Base-by-base conservation (phyloP, 2,797 vertebrate species). In the Calcarius lapponicus region DNA sequence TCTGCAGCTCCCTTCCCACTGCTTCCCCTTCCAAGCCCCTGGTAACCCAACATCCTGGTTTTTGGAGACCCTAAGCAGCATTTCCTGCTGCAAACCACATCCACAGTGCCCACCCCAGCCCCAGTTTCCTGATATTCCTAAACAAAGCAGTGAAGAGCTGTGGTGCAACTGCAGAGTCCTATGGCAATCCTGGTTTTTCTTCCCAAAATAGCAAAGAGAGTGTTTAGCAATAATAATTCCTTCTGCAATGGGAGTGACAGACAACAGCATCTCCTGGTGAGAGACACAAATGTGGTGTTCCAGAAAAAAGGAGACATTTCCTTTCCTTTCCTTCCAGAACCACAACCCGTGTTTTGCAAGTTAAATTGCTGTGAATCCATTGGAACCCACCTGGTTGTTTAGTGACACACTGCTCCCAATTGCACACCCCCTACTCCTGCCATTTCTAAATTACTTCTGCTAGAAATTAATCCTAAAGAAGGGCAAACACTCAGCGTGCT, bases 261-360 rank as follows among this genome's bases (percentile, higher is more conserved):
- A 89, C 84, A 95, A 50, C 45, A 83, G 53, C 75, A 43, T 53
- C 86, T 93, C 92, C 79, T 5, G 4, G 65, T 16, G 78, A 85
- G 88, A 31, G 43, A 70, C 7, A 10, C 2, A 4, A 84, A 78
- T 0, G 2, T 1, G 1, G 6, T 20, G 5, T 40, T 70, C 36
- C 58, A 88, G 81, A 78, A 79, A 79, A 75, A 66, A 82, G 75
- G 75, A 90, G 85, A 88, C 31, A 6, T 95, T 88, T 91, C 87
- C 79, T 95, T 84, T 86, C 87, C 79, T 43, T 73, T n/a, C 65
- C 87, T 87, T 51, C 54, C 20, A 43, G 75, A 72, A 5, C 69
- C 5, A 31, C 87, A 91, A 21, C 92, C 92, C 86, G 92, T 79
- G 48, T 69, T 97, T 91, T 93, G 87, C 91, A 90, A 73, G 82